These are phyloP conservation scores for Struthidea cinerea DNA, from an alignment of 2,113 vertebrate species.

Conservation along the genomic window DNA sequence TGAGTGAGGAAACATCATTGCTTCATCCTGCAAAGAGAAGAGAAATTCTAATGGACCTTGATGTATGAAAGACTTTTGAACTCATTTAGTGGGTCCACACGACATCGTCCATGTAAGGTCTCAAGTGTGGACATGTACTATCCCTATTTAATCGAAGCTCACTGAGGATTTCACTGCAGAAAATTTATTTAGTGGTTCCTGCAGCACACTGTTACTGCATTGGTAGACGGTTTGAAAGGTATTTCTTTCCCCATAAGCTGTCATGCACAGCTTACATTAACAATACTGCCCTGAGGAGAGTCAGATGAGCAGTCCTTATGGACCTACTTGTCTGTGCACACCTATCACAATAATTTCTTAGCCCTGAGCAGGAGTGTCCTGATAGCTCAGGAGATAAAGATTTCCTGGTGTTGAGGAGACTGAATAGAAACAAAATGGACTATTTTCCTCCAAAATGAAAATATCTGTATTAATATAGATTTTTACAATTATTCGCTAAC, in stretches of 20 bases:
- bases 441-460: background rate
- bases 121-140: background rate
- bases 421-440: background rate
- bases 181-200: background rate
- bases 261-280: background rate
- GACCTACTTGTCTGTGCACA: background rate
- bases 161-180: background rate
- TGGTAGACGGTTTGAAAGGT: background rate
- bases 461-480: background rate
- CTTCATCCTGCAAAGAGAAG: background rate
- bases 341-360: background rate
- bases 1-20: background rate
- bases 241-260: background rate
- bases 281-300: background rate
- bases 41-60: background rate
- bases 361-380: background rate
- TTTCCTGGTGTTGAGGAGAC: background rate
- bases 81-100: background rate
- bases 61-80: background rate
- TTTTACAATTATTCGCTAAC: background rate
- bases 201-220: background rate
- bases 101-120: background rate
- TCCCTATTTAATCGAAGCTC: background rate
- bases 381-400: background rate
- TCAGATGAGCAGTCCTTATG: background rate